A percentile compares a stretch with the other conserved stretches of the same genome.
These are phyloP conservation scores for Cossypha caffra DNA, from an alignment of 2,797 vertebrate genomes.

Conservation along the genomic window DNA sequence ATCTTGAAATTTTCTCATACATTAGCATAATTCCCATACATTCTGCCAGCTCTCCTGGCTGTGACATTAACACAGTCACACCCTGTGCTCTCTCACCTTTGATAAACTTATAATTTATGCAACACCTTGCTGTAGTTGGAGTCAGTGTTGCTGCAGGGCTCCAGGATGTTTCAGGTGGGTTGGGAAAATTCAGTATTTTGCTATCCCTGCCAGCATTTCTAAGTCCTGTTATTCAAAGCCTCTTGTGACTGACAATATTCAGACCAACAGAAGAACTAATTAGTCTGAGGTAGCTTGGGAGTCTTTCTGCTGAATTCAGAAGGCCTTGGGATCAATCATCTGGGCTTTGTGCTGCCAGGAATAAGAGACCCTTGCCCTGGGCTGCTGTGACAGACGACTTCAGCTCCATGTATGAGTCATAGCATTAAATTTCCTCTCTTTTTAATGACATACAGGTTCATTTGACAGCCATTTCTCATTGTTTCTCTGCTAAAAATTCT, in stretches of 20 bases:
- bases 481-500: not conserved
- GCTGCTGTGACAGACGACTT: not conserved
- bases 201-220: not conserved
- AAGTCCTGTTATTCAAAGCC: not conserved
- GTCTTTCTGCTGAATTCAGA: not conserved
- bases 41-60: not conserved
- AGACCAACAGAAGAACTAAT: slow-evolving; percentile 17
- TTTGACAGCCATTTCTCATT: not conserved
- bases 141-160: not conserved
- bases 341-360: slow-evolving; percentile 2
- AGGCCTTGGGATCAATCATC: not conserved
- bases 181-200: not conserved
- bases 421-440: not conserved
- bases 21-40: not conserved
- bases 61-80: not conserved
- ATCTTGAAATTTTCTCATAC: not conserved
- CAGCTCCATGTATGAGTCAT: not conserved
- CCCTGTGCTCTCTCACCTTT: not conserved
- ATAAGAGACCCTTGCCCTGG: not conserved
- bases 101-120: not conserved
- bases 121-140: not conserved
- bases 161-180: not conserved
- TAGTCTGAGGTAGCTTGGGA: not conserved
- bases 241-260: not conserved
- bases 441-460: not conserved